Evolutionary conservation across 2,113 vertebrate genomes (phyloP).

Genomic region (Elaphurus davidianus): DNA sequence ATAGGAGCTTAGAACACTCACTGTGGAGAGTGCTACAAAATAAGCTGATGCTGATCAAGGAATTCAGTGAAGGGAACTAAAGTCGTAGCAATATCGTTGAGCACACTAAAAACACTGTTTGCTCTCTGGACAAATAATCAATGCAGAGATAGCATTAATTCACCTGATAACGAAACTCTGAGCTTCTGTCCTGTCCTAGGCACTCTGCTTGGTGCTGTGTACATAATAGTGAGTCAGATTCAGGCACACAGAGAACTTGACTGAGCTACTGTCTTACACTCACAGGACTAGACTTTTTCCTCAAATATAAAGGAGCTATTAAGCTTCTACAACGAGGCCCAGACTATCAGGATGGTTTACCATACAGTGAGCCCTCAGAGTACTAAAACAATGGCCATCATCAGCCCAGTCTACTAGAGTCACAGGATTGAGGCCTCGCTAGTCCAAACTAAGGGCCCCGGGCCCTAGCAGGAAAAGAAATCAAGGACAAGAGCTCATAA

Average conservation of each 20-base stretch:
- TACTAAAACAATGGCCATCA: not conserved
- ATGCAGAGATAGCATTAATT: not conserved
- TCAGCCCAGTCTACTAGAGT: not conserved
- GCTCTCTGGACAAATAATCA: not conserved
- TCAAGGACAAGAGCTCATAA: not conserved
- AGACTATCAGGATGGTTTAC: not conserved
- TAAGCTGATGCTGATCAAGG: not conserved
- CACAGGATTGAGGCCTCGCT: not conserved
- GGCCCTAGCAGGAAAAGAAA: not conserved
- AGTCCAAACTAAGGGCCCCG: fast-evolving
- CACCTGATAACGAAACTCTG: not conserved
- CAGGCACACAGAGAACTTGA: not conserved
- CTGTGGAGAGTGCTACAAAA: not conserved
- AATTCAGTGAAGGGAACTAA: not conserved
- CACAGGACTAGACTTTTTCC: not conserved
- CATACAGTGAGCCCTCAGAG: not conserved
- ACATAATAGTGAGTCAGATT: not conserved
- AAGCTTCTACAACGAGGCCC: not conserved
- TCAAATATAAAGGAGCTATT: not conserved
- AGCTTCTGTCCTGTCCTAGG: not conserved
- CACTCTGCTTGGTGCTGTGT: not conserved
- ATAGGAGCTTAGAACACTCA: not conserved
- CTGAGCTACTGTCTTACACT: not conserved
- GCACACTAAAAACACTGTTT: not conserved
- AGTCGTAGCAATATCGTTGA: not conserved